phyloP scores from a whole-genome alignment of 2,888 invertebrate species.

The Euphydryas editha region DNA sequence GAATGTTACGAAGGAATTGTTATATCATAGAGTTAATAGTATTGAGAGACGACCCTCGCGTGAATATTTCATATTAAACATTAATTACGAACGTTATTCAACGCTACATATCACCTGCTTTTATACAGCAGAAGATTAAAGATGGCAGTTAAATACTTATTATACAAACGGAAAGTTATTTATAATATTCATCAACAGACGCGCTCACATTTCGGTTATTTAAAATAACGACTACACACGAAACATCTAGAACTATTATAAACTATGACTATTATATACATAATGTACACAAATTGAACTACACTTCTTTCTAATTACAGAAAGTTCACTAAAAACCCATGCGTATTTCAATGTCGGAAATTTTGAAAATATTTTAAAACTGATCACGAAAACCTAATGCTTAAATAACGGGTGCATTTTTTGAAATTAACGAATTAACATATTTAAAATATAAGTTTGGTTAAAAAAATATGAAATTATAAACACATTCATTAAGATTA shows the following conservation, averaged over 20 bases:
- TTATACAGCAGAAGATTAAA: constrained; percentile 37
- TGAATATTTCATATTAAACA: constrained; percentile 17
- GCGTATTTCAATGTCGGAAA: constrained; percentile 13
- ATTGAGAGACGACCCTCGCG: constrained; percentile 9
- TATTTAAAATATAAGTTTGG: background rate
- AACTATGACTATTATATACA: constrained; percentile 77
- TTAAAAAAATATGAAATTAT: constrained; percentile 41
- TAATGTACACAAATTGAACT: constrained; percentile 69
- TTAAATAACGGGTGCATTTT: constrained; percentile 68
- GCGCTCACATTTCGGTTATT: constrained; percentile 53
- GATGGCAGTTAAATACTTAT: constrained; percentile 26
- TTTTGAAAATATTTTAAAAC: background rate
- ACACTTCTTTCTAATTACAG: constrained; percentile 50
- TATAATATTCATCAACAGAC: constrained; percentile 31
- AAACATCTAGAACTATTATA: constrained; percentile 62
- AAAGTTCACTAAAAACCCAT: constrained; percentile 20
- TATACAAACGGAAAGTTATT: constrained; percentile 51
- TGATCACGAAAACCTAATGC: constrained; percentile 52
- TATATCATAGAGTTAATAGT: constrained; percentile 4
- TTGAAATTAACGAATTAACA: too few relatives aligned
- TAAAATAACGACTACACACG: constrained; percentile 68
- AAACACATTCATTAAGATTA: background rate
- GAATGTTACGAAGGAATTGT: background rate
- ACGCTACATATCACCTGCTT: constrained; percentile 17
- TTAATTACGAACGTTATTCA: constrained; percentile 6